A percentile compares a stretch with the other conserved stretches of the same genome.
phyloP scores from a whole-genome alignment of 2,113 vertebrate genomes.

The Accipiter cooperii region DNA sequence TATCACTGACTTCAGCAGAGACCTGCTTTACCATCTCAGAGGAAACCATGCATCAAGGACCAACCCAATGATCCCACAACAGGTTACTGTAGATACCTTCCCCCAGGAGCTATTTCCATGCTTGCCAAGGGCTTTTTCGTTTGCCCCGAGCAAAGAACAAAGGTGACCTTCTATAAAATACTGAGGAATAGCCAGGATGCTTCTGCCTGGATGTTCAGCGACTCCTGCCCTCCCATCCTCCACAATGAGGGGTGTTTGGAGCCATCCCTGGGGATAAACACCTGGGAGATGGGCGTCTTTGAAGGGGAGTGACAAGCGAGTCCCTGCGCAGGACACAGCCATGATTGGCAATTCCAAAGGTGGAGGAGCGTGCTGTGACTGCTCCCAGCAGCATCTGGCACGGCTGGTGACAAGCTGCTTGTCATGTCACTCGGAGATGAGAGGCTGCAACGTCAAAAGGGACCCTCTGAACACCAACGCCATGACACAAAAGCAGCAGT shows the following conservation, averaged over 20 bases:
- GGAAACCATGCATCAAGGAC: background rate
- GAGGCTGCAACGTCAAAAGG: slow-evolving; percentile 1
- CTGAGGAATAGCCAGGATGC: background rate
- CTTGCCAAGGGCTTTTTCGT: background rate
- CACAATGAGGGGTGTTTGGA: background rate
- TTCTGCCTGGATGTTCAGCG: background rate
- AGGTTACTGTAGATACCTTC: background rate
- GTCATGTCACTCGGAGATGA: slow-evolving; percentile 8
- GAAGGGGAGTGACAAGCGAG: background rate
- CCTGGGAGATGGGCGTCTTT: background rate
- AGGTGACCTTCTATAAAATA: background rate
- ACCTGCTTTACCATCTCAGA: background rate
- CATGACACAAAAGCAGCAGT: slow-evolving; percentile 19
- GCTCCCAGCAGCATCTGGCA: background rate
- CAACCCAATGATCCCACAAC: background rate
- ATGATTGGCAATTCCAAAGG: slow-evolving; percentile 42
- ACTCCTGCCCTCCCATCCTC: background rate
- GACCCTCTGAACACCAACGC: background rate
- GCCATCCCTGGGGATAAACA: background rate
- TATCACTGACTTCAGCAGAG: background rate
- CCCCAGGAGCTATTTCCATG: background rate
- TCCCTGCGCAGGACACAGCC: background rate
- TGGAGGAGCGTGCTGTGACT: background rate
- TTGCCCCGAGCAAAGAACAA: background rate
- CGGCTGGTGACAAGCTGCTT: slow-evolving; percentile 33